These are phyloP conservation scores for Narcine bancroftii DNA, from an alignment of 2,113 vertebrate species.

Conservation along the genomic window DNA sequence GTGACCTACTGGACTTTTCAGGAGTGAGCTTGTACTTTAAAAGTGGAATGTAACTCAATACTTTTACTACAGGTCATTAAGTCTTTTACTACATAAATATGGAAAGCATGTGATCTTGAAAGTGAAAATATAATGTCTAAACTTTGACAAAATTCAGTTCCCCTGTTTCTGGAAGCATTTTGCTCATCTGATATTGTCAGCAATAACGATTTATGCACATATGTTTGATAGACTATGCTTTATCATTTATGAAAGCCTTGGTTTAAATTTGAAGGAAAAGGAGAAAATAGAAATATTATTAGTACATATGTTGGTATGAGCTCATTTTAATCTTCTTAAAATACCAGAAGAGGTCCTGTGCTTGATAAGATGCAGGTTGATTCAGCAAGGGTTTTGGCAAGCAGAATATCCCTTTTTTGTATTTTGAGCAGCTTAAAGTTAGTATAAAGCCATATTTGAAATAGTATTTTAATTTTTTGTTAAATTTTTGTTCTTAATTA, in stretches of 20 bases:
- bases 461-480: too few species aligned
- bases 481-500: too few species aligned
- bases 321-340: conserved; percentile 25
- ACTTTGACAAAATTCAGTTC: not conserved
- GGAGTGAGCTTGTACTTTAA: not conserved
- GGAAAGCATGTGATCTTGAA: not conserved
- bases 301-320: not conserved
- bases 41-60: not conserved
- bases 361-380: not conserved
- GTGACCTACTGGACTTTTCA: not conserved
- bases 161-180: not conserved
- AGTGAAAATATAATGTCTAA: not conserved
- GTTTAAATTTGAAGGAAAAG: not conserved
- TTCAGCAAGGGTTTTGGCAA: too few species aligned
- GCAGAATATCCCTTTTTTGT: too few species aligned
- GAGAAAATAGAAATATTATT: not conserved
- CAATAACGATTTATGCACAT: not conserved
- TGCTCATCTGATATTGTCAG: not conserved
- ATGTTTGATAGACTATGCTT: not conserved
- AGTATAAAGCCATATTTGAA: too few species aligned
- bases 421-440: too few species aligned
- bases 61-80: not conserved
- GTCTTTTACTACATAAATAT: not conserved
- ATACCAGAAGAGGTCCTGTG: not conserved
- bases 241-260: not conserved